Evolutionary conservation across 2,797 vertebrate species (phyloP).

Genomic region (Iguana delicatissima): DNA sequence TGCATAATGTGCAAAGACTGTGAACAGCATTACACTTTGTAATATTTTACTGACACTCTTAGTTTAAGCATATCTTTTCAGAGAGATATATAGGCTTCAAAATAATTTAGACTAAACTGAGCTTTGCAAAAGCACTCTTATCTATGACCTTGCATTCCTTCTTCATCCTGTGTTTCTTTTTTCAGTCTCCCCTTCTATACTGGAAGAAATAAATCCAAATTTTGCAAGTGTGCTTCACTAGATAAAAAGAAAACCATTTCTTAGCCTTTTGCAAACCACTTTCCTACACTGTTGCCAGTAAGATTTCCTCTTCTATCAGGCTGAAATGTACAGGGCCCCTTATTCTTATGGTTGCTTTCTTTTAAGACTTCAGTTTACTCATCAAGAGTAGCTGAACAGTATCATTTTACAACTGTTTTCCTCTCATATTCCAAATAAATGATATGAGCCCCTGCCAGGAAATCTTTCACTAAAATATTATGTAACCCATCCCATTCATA

Average conservation of each 20-base stretch:
- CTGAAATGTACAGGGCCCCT: neutral
- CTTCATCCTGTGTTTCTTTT: neutral
- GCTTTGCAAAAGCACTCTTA: neutral
- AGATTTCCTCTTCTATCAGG: neutral
- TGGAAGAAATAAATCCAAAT: constrained; percentile 33
- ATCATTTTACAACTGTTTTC: neutral
- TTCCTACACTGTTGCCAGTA: constrained; percentile 8
- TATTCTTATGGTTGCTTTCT: neutral
- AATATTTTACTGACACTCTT: neutral
- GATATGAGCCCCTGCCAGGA: neutral
- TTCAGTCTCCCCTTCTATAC: neutral
- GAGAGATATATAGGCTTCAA: constrained; percentile 2
- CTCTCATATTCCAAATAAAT: neutral
- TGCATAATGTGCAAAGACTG: neutral
- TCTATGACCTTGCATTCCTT: constrained; percentile 36
- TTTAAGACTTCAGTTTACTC: neutral
- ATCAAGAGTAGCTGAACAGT: neutral
- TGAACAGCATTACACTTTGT: neutral
- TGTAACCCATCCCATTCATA: neutral
- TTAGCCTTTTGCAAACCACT: neutral
- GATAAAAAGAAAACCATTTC: constrained; percentile 26
- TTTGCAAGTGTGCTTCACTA: constrained; percentile 19
- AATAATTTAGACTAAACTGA: constrained; percentile 33
- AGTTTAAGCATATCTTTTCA: neutral
- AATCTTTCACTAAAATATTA: neutral